These are phyloP conservation scores for Pollicipes pollicipes DNA, from an alignment of 1,140 invertebrate species.

Conservation along the genomic window DNA sequence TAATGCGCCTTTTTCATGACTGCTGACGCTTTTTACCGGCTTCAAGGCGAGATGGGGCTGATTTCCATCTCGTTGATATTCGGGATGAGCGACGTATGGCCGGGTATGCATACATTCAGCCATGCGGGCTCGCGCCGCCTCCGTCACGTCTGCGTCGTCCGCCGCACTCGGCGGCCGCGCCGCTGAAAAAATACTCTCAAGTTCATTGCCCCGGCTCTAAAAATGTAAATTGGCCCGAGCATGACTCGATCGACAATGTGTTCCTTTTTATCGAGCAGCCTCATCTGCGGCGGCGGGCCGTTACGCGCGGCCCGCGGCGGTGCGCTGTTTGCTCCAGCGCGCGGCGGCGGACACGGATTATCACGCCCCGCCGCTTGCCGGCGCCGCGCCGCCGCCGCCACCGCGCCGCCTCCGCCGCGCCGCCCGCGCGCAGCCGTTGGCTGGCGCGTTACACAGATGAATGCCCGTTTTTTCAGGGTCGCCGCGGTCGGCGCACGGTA, in stretches of 20 bases:
- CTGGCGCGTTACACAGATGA: neutral
- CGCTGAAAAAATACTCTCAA: neutral
- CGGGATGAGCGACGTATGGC: neutral
- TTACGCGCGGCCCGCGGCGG: neutral
- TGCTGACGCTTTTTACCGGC: neutral
- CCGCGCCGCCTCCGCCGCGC: neutral
- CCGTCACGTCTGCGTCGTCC: too few species aligned
- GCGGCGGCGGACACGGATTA: neutral
- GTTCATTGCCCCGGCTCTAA: slow-evolving; percentile 1
- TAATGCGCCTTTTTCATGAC: slow-evolving; percentile 1
- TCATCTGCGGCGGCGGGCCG: neutral
- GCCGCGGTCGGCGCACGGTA: neutral
- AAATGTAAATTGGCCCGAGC: neutral
- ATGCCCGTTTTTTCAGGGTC: neutral
- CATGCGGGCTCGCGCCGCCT: neutral
- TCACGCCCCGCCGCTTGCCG: neutral
- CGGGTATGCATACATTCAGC: neutral
- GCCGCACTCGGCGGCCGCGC: too few species aligned
- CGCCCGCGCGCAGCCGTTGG: neutral
- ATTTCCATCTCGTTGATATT: slow-evolving; percentile 2
- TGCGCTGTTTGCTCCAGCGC: neutral
- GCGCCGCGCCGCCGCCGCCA: too few species aligned
- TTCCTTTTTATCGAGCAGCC: neutral
- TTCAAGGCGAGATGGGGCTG: neutral
- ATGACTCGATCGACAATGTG: neutral